Base-by-base conservation (phyloP, 1,140 invertebrate genomes). In the Ceratosolen fusciceps region DNA sequence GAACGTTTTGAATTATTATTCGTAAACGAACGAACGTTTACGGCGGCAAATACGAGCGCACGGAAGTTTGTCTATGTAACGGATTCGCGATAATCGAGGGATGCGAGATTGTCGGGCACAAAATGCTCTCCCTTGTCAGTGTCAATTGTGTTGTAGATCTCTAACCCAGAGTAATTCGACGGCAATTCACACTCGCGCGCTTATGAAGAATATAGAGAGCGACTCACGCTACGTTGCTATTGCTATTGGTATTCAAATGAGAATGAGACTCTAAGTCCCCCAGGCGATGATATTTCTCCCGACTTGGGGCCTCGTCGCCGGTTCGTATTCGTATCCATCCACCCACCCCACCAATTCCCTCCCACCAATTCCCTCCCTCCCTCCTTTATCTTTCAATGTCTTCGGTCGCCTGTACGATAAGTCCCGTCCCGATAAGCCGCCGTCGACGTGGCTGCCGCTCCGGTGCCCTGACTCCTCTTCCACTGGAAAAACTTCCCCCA, bases 181-280 rank as follows among this genome's bases (percentile, higher is more conserved):
- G 5, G 47, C 37, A 60, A 62, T 34, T 39, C 58, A n/a, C 37
- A 31, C 73, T 39, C 58, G 34, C 73, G 58, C 58, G 34, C 12
- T 49, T 60, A 43, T 16, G 37, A n/a, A 52, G 49, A 58, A 49
- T 37, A 56, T 2, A 60, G 52, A 74, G 49, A 65, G 31, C 34
- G 43, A 65, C 73, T 58, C 70, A 58, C 43, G 52, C 31, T 73
- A 54, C 49, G 47, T 68, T 74, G 43, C 34, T 79, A 79, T 79
- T 79, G 78, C 71, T 79, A 79, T 79, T 79, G 71, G 74, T 74
- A 79, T 79, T 71, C 74, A 47, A 74, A 73, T 52, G 56, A 73
- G 47, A 75, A n/a, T n/a, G n/a, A n/a, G n/a, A n/a, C n/a, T n/a
- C 62, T 73, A n/a, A 39, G 34, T 29, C 71, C 71, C 52, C 12